Base-by-base conservation (phyloP, 2,797 vertebrate genomes). In the Basileuterus tristriatus region DNA sequence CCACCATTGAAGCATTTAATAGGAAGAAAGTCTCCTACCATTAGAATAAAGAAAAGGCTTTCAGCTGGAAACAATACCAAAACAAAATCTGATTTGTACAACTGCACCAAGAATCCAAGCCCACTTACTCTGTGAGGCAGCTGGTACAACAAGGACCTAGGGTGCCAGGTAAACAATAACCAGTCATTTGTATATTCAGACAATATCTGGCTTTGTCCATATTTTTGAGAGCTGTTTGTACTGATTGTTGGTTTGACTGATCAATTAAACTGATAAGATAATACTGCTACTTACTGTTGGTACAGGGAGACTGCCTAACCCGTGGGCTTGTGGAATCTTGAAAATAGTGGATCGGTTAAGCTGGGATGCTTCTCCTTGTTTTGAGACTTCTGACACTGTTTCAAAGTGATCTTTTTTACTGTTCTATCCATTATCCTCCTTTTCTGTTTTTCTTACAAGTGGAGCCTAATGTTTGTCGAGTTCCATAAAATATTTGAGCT, bases 1-100 rank as follows among this genome's bases (percentile, higher is more conserved):
- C 95, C 91, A 94, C 91, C 95, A 90, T 83, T 95, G 95, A 96
- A 97, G 90, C 96, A 95, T 96, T 96, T 96, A 97, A 94, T 96
- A 93, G 94, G 87, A 94, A 92, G 89, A 94, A 94, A 84, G 87
- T 94, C 87, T 96, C 64, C 64, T 90, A 94, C 93, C 59, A 96
- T 93, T 94, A 80, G 89, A 94, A 95, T 84, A 76, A 96, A 91
- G 90, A 82, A 90, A 91, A 83, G 44, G 76, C 89, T 96, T 95
- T 94, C 90, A 95, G 47, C 85, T 96, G 87, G 96, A 97, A 95
- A 91, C 85, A 93, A 89, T 83, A 94, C 36, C 82, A 80, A 90
- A 95, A 47, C 77, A 80, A 91, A 94, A 91, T 94, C 87, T 89
- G 94, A 76, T 94, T 94, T 95, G 77, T 96, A 87, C 70, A 72